A percentile compares a stretch with the other conserved stretches of the same genome.
Conservation (phyloP, 2,888 invertebrate species). For the Acleris sparsana region DNA sequence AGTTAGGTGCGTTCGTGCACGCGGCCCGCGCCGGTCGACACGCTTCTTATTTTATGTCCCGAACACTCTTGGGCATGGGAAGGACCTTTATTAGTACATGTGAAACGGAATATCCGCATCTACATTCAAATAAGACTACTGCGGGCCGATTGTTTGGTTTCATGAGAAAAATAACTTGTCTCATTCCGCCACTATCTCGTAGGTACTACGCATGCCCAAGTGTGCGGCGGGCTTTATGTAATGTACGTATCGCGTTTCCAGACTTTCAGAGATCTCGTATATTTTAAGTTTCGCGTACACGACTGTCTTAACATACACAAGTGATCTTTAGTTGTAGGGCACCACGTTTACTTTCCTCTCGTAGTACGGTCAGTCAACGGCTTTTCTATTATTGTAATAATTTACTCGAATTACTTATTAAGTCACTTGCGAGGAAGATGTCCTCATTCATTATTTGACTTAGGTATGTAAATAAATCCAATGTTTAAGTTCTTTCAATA, state of each 20-base stretch:
- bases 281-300: conserved; percentile 78
- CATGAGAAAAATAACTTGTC: no score
- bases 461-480: conserved; percentile 39
- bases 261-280: conserved; percentile 84
- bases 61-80: conserved; percentile 15
- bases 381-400: conserved; percentile 43
- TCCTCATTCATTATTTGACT: conserved; percentile 36
- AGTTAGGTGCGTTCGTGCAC: conserved; percentile 38
- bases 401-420: conserved; percentile 34
- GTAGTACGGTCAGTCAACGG: conserved; percentile 58
- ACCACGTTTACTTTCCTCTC: conserved; percentile 49
- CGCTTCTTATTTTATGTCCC: conserved; percentile 58
- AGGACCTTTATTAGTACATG: neutral
- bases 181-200: no score
- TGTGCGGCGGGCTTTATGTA: conserved; percentile 47
- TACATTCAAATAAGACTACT: no score
- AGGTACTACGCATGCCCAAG: conserved; percentile 1
- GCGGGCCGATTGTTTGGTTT: no score
- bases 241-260: conserved; percentile 80
- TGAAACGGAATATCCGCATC: neutral
- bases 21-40: conserved; percentile 45
- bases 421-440: conserved; percentile 39
- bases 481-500: conserved; percentile 56
- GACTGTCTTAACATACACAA: conserved; percentile 72
- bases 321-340: conserved; percentile 66